Base-by-base conservation (phyloP, 2,888 invertebrate species). In the Nymphalis urticae region DNA sequence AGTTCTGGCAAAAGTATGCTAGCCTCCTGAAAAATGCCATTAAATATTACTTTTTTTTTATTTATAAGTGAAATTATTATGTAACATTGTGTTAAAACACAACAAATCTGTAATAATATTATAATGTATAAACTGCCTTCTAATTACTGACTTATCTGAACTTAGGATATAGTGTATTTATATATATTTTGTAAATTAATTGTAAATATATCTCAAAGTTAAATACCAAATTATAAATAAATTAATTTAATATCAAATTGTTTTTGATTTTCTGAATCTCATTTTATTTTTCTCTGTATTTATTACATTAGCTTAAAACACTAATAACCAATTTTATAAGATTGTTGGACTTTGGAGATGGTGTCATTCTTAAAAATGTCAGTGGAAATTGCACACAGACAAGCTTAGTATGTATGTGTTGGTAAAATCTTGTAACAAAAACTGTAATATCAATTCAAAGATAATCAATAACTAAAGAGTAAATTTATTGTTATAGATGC, bases 131-230 rank as follows among this genome's bases (percentile, higher is more conserved):
- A 56, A 56, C 56, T 56, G n/a, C 36, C 56, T 56, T 32, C 32
- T 56, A 8, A 56, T n/a, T 13, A 32, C 16, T 32, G 2, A 16
- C 47, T 16, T 24, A 13, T 60, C 47, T 48, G 47, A 10, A 60
- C 21, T 13, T 47, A 60, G 48, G 48, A 21, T 17, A 27, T 54
- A 56, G 48, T 66, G 24, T 62, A 51, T 50, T 50, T 62, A 54
- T 51, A 53, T 65, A 66, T 48, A 48, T 58, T 60, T 69, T 73
- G 65, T 79, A 78, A 79, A 77, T 70, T 76, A 69, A 68, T 67
- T 74, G 75, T 83, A 82, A 79, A 82, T 82, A 82, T 78, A 66
- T 74, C 64, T 71, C 72, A 76, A 79, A 77, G 75, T 75, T 79
- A 76, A 77, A 72, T 78, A 82, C 82, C 82, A 82, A 83, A 82